Conservation (phyloP, 2,113 vertebrate species). For the Dicrurus megarhynchus region DNA sequence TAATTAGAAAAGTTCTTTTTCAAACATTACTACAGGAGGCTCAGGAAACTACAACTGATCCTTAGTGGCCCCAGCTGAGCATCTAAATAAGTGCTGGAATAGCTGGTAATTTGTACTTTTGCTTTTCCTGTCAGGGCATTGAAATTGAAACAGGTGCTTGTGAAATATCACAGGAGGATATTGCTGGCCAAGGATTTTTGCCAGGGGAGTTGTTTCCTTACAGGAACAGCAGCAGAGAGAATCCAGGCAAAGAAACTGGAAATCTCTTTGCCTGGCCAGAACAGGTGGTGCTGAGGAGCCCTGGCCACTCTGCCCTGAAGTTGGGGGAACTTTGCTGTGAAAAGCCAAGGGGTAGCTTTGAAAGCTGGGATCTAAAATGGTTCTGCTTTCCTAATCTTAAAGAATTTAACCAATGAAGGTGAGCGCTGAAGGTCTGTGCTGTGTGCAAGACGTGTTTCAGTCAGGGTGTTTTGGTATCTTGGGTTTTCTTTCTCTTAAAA, state of each 20-base stretch:
- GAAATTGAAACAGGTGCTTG: neutral
- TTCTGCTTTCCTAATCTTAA: neutral
- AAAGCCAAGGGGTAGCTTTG: neutral
- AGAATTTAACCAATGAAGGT: neutral
- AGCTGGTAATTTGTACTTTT: neutral
- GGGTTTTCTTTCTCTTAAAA: neutral
- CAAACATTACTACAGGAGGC: neutral
- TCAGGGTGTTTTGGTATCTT: neutral
- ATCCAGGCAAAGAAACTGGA: neutral
- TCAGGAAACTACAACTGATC: neutral
- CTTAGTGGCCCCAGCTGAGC: neutral
- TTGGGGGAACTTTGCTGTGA: neutral
- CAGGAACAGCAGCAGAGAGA: neutral
- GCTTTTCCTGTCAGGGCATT: neutral
- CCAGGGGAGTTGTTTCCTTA: neutral
- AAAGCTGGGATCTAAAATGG: neutral
- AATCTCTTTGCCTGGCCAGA: neutral
- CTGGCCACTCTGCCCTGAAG: neutral
- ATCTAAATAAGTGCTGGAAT: neutral
- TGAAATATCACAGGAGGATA: neutral
- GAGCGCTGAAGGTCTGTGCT: neutral
- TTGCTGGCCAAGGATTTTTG: neutral
- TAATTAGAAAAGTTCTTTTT: slow-evolving; percentile 14
- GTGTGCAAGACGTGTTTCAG: neutral
- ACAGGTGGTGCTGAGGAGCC: neutral